Evolutionary conservation across 2,113 vertebrate genomes (phyloP).

Genomic region (Ctenodactylus gundi): DNA sequence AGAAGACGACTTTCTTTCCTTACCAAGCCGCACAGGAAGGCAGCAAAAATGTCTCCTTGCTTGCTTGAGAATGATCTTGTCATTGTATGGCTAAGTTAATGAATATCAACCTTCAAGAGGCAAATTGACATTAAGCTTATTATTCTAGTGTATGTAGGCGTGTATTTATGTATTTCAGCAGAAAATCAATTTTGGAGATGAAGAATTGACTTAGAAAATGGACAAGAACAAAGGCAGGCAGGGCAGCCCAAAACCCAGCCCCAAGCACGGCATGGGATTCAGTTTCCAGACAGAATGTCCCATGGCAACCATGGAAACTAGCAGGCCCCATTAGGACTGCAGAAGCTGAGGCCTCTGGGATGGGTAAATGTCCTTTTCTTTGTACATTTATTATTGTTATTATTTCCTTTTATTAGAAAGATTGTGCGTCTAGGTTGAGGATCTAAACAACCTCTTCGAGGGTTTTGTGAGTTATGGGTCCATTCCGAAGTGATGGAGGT

Average conservation of each 20-base stretch:
- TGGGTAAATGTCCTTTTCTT: conserved; percentile 14
- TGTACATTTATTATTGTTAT: neutral
- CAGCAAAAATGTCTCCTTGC: neutral
- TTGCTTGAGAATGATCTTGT: neutral
- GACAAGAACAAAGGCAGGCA: conserved; percentile 37
- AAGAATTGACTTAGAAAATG: neutral
- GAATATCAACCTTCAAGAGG: neutral
- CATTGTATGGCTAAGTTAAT: neutral
- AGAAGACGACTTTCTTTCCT: neutral
- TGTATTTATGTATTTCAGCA: neutral
- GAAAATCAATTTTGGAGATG: neutral
- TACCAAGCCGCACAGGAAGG: neutral
- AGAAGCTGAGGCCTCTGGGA: neutral
- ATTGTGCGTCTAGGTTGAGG: neutral
- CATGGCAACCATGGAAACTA: neutral
- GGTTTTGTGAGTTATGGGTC: neutral
- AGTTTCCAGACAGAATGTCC: neutral
- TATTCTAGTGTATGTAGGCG: neutral
- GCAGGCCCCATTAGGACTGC: neutral
- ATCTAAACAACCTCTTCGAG: neutral
- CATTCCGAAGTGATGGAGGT: neutral
- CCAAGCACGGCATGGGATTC: neutral
- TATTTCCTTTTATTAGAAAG: conserved; percentile 18
- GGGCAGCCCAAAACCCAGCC: neutral
- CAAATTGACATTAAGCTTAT: conserved; percentile 29